Base-by-base conservation (phyloP, 2,888 invertebrate genomes). In the Physocephala rufipes region DNA sequence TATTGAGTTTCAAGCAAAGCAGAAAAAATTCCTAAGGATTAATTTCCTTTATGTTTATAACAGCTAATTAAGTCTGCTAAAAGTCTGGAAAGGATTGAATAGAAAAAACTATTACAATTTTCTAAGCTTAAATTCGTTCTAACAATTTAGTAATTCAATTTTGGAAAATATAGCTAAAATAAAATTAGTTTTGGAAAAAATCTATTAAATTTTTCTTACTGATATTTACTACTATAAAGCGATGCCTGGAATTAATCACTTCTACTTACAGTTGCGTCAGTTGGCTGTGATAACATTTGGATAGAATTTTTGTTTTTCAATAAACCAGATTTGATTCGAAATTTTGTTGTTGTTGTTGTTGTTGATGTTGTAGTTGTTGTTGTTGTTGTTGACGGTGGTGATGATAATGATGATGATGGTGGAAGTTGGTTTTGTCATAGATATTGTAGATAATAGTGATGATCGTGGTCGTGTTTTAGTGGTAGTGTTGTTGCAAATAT, bases 261-360 rank as follows among this genome's bases (percentile, higher is more conserved):
- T 71, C 78, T 79, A 79, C 79, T 79, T 79, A 79, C 79, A 78
- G 78, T 77, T 78, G 77, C 76, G 74, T 74, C 76, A 73, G 77
- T 77, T 77, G 77, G 71, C 79, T 79, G 78, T 76, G 73, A 76
- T 73, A 63, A 30, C 9, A 59, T 74, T 67, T 73, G 68, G 71
- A 66, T 66, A 47, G 55, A 58, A 36, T 36, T 36, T 36, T 36
- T 36, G 4, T 4, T 36, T 36, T 36, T 36, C 9, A 69, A 70
- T 58, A 73, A 71, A 70, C 74, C 36, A 71, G 69, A 74, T 70
- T 70, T 45, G 67, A 24, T 36, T 36, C 55, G n/a, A 58, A 55
- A 21, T 63, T 69, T 70, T 47, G 59, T 72, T 65, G 63, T 61
- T 47, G 71, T 62, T 36, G 67, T 51, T 26, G 62, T 71, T 43